A percentile compares a stretch with the other conserved stretches of the same genome.
phyloP scores from a whole-genome alignment of 2,797 vertebrate species.

The Meriones psammophilus region DNA sequence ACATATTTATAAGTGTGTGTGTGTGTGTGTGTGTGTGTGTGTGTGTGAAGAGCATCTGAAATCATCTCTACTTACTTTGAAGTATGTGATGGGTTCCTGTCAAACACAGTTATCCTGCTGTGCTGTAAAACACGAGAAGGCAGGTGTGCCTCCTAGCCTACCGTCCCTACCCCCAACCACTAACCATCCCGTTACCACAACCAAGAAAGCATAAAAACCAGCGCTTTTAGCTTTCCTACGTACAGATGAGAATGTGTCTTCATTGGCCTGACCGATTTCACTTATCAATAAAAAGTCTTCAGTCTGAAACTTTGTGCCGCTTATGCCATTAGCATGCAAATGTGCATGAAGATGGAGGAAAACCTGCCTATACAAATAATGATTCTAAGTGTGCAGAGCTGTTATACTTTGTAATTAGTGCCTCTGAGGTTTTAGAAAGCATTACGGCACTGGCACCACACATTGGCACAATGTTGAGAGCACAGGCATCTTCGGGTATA shows the following conservation, averaged over 20 bases:
- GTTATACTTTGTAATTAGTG: neutral
- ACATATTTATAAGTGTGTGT: neutral
- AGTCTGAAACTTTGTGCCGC: neutral
- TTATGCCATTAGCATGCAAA: constrained; percentile 1
- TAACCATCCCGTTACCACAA: neutral
- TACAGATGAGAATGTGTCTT: neutral
- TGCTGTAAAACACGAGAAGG: neutral
- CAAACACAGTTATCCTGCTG: neutral
- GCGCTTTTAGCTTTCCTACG: neutral
- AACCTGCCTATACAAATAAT: constrained; percentile 30
- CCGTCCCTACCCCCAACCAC: accelerated
- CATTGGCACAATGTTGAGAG: neutral
- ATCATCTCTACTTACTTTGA: neutral
- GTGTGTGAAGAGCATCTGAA: neutral
- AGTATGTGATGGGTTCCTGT: neutral
- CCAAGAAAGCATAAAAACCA: neutral
- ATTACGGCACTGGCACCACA: neutral
- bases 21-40: no score
- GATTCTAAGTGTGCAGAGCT: constrained; percentile 47
- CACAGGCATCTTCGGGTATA: neutral
- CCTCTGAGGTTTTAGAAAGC: neutral
- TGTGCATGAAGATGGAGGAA: constrained; percentile 9
- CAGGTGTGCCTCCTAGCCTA: neutral
- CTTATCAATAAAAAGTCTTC: neutral
- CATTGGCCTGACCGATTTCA: neutral